Conservation (phyloP, 2,113 vertebrate species). For the Pungitius pungitius region DNA sequence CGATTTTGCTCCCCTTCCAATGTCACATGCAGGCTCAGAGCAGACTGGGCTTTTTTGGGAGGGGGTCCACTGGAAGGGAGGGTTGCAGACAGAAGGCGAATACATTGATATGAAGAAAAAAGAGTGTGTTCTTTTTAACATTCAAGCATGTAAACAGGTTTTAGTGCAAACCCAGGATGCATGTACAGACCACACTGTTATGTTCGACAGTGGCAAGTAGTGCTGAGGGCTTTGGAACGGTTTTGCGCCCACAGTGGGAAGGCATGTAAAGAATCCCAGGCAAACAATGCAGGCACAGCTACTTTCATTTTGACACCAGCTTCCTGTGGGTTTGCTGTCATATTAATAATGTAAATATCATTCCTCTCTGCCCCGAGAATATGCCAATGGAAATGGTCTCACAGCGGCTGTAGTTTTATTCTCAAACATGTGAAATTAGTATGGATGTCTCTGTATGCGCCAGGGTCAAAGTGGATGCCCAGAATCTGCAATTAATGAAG, state of each 20-base stretch:
- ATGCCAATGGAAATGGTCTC: slow-evolving; percentile 23
- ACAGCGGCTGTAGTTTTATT: slow-evolving; percentile 10
- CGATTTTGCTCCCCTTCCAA: neutral
- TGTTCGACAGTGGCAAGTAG: neutral
- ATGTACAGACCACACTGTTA: neutral
- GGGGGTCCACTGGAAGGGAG: neutral
- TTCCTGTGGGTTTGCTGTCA: neutral
- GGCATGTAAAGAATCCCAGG: slow-evolving; percentile 37
- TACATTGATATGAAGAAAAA: neutral
- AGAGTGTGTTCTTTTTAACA: neutral
- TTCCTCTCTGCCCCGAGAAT: neutral
- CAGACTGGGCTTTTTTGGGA: neutral
- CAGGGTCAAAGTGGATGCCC: slow-evolving; percentile 53
- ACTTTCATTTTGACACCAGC: slow-evolving; percentile 19
- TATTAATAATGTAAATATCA: neutral
- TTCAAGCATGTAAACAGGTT: neutral
- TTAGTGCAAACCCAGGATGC: neutral
- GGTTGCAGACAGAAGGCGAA: neutral
- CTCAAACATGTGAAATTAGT: slow-evolving; percentile 33
- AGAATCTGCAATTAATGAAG: slow-evolving; percentile 71
- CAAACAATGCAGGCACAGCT: slow-evolving; percentile 25
- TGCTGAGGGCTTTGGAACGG: neutral
- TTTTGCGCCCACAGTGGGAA: neutral
- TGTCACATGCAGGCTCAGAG: slow-evolving; percentile 1
- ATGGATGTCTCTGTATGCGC: slow-evolving; percentile 35